A percentile compares a stretch with the other conserved stretches of the same genome.
phyloP scores from a whole-genome alignment of 2,888 invertebrate species.

The Sialis lutaria region DNA sequence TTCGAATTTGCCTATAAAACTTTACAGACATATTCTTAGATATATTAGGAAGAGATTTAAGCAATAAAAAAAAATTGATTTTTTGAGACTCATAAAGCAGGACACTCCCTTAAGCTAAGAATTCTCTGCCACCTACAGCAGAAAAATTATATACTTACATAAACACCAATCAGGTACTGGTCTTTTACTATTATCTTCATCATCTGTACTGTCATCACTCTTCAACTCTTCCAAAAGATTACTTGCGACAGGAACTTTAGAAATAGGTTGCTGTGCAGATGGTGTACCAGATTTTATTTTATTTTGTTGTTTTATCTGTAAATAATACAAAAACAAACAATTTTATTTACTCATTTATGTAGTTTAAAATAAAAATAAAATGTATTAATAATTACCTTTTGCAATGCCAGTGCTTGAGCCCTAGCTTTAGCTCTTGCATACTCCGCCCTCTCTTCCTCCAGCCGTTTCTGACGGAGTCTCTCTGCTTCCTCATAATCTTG shows the following conservation, averaged over 20 bases:
- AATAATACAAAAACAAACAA: too few species aligned
- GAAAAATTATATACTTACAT: background rate
- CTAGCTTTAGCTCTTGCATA: background rate
- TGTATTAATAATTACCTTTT: background rate
- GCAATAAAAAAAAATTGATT: too few species aligned
- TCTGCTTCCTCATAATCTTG: background rate
- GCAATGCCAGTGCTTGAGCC: background rate
- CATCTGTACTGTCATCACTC: background rate
- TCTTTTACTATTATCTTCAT: background rate
- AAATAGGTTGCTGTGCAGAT: background rate
- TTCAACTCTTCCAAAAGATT: background rate
- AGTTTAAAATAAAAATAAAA: too few species aligned
- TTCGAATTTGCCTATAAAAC: too few species aligned
- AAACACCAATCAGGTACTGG: background rate
- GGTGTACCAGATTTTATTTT: background rate
- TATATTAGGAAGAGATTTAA: too few species aligned
- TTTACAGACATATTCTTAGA: too few species aligned
- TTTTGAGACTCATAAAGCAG: too few species aligned
- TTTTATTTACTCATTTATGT: too few species aligned
- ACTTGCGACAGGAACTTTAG: background rate
- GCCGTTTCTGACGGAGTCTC: background rate
- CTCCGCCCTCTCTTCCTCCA: background rate
- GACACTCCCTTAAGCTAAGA: too few species aligned
- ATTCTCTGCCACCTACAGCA: too few species aligned
- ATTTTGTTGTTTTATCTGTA: too few species aligned